Conservation (phyloP, 2,888 invertebrate species). For the Drosophila planitibia region DNA sequence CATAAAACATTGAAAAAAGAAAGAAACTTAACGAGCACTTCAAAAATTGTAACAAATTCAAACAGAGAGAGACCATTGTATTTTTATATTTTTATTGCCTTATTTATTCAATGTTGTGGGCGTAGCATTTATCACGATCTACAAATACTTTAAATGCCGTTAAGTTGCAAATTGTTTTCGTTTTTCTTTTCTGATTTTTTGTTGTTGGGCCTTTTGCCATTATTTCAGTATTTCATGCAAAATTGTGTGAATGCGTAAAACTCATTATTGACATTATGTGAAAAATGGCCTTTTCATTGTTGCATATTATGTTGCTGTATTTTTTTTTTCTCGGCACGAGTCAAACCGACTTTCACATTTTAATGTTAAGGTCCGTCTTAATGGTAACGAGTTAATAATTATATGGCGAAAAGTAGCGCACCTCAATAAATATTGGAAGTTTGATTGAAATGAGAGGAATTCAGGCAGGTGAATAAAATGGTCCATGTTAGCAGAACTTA, state of each 20-base stretch:
- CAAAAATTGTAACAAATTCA: slow-evolving; percentile 56
- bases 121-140: slow-evolving; percentile 74
- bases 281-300: slow-evolving; percentile 6
- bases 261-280: slow-evolving; percentile 44
- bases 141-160: slow-evolving; percentile 64
- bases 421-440: slow-evolving; percentile 6
- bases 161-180: slow-evolving; percentile 54
- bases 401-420: slow-evolving; percentile 20
- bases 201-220: not conserved
- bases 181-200: slow-evolving; percentile 1
- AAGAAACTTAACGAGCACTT: slow-evolving; percentile 47
- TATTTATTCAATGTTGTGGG: slow-evolving; percentile 63
- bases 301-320: not conserved
- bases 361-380: slow-evolving; percentile 38
- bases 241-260: slow-evolving; percentile 32
- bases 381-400: slow-evolving; percentile 48
- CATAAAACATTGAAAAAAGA: slow-evolving; percentile 26
- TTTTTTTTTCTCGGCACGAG: slow-evolving; percentile 47
- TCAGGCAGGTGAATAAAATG: not conserved
- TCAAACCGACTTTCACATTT: slow-evolving; percentile 69
- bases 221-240: slow-evolving; percentile 11
- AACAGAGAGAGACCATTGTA: slow-evolving; percentile 18
- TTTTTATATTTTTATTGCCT: slow-evolving; percentile 44
- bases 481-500: slow-evolving; percentile 12
- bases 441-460: slow-evolving; percentile 15